A percentile compares a stretch with the other conserved stretches of the same genome.
Evolutionary conservation across 2,888 invertebrate species (phyloP).

Genomic region (Diplolepis rosae): DNA sequence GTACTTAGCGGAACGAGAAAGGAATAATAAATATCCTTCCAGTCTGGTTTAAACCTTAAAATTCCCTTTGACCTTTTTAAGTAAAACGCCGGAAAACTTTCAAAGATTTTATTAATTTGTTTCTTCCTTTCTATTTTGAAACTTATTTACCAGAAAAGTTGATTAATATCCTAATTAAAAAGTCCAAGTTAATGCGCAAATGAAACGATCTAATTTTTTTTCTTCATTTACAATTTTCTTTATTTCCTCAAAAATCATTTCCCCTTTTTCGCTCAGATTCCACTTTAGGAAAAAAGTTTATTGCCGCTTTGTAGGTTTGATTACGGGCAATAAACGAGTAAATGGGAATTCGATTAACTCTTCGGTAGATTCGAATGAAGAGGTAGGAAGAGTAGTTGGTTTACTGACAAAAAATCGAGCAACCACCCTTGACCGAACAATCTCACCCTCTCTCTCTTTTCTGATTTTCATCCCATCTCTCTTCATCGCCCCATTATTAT

Average conservation of each 20-base stretch:
- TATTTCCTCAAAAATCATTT: neutral
- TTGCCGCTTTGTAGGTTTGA: constrained; percentile 14
- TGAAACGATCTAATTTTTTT: too few species aligned
- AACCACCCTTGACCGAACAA: constrained; percentile 49
- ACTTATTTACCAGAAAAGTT: too few species aligned
- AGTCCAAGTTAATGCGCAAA: too few species aligned
- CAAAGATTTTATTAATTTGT: neutral
- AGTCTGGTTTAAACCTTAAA: neutral
- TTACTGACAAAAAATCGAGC: constrained; percentile 35
- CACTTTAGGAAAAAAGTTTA: constrained; percentile 16
- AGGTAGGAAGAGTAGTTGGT: constrained; percentile 2
- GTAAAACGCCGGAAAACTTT: neutral
- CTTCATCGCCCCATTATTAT: constrained; percentile 42
- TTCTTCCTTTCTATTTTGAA: neutral
- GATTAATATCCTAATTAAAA: too few species aligned
- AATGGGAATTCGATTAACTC: constrained; percentile 29
- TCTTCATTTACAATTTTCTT: neutral
- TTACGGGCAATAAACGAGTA: constrained; percentile 26
- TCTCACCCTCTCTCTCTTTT: constrained; percentile 33
- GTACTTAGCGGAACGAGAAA: neutral
- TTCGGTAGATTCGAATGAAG: constrained; percentile 16
- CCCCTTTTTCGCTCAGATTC: neutral
- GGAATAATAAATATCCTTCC: neutral
- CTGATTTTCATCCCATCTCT: constrained; percentile 2
- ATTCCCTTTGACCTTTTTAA: neutral